phyloP scores from a whole-genome alignment of 1,140 invertebrate genomes.

The Parapsyche elsis region DNA sequence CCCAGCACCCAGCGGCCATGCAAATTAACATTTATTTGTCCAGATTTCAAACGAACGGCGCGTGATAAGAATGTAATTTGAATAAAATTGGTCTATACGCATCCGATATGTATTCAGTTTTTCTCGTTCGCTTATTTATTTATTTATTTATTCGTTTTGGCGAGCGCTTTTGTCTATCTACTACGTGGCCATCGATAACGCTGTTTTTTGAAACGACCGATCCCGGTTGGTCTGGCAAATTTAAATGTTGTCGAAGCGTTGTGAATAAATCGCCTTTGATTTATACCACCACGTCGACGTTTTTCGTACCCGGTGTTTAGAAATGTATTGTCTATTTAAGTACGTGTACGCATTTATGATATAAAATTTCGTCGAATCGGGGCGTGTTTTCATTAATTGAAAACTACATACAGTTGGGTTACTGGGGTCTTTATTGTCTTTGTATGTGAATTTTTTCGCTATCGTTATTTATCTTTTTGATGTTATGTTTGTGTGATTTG shows the following conservation, averaged over 20 bases:
- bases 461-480: too few relatives aligned
- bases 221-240: not conserved
- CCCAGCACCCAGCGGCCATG: not conserved
- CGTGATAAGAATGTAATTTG: not conserved
- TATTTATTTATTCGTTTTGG: not conserved
- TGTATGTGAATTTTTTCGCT: too few relatives aligned
- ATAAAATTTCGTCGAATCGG: too few relatives aligned
- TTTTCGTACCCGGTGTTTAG: not conserved
- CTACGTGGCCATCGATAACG: not conserved
- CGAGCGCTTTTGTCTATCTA: not conserved
- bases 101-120: not conserved
- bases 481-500: too few relatives aligned
- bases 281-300: not conserved
- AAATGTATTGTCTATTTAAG: too few relatives aligned
- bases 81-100: constrained; percentile 4
- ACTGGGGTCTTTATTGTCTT: too few relatives aligned
- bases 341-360: too few relatives aligned
- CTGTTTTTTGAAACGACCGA: not conserved
- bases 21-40: constrained; percentile 17
- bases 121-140: not conserved
- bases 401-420: too few relatives aligned
- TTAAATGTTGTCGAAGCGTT: not conserved
- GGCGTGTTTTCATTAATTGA: too few relatives aligned
- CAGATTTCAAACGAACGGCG: constrained; percentile 3
- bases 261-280: not conserved